These are phyloP conservation scores for Entelurus aequoreus DNA, from an alignment of 2,113 vertebrate species.

Conservation along the genomic window DNA sequence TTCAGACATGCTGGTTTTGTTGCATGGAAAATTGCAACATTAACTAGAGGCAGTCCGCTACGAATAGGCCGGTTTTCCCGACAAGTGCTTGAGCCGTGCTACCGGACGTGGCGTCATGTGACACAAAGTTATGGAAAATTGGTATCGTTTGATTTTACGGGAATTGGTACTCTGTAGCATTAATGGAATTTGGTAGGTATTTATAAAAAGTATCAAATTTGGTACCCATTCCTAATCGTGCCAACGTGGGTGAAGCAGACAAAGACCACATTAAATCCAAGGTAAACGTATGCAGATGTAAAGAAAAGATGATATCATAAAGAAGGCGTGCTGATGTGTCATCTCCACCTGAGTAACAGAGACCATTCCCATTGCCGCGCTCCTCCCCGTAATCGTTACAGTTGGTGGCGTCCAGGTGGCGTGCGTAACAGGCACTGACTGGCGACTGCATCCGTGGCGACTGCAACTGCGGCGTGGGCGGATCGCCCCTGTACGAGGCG, in stretches of 20 bases:
- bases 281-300: constrained; percentile 3
- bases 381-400: constrained; percentile 72
- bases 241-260: constrained; percentile 10
- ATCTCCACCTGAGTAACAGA: constrained; percentile 88
- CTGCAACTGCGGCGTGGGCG: constrained; percentile 43
- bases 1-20: too few relatives aligned
- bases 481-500: constrained; percentile 70
- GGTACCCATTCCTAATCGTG: background rate
- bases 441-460: constrained; percentile 75
- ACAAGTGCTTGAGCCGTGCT: too few relatives aligned
- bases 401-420: constrained; percentile 76
- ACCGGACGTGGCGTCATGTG: too few relatives aligned
- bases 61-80: too few relatives aligned
- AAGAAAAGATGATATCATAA: constrained; percentile 6
- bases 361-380: constrained; percentile 74
- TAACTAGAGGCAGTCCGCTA: too few relatives aligned
- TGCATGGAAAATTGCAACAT: too few relatives aligned
- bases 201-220: too few relatives aligned
- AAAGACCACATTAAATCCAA: background rate
- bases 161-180: too few relatives aligned
- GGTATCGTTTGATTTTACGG: too few relatives aligned
- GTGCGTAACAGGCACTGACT: constrained; percentile 84
- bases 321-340: constrained; percentile 6
- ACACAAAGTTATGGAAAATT: too few relatives aligned
- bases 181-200: too few relatives aligned